Base-by-base conservation (phyloP, 2,113 vertebrate genomes). In the Pseudonaja textilis region DNA sequence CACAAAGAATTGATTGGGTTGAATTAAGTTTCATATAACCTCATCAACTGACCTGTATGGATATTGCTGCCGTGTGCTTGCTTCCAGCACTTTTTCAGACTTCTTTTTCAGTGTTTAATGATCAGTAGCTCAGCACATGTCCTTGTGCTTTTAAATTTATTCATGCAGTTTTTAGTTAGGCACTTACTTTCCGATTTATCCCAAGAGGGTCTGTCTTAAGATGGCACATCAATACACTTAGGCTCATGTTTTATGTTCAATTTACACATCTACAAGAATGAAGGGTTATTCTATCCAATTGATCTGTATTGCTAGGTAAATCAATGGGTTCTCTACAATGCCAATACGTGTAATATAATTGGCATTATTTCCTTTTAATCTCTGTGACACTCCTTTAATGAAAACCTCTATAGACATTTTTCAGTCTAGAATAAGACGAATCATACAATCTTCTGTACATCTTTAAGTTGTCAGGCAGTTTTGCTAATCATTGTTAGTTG, bases 41-140 rank as follows among this genome's bases (percentile, higher is more conserved):
- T 98, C 98, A 98, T 97, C 97, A 97, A 98, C 97, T 97, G 96
- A 97, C 97, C 98, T 98, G 98, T 98, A 92, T 97, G 95, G 97
- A 96, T 98, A 97, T 91, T 97, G 96, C 97, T 96, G 95, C 96
- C 96, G 96, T 96, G 95, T 97, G 97, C 96, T 97, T 96, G 97
- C 98, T 98, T 97, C 97, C 97, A 97, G 98, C 98, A 98, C 97
- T 98, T 98, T 98, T 97, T 98, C 98, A 99, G 98, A 98, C 98
- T 97, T 98, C 98, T 97, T 97, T 96, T 98, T 98, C 98, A 98
- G 97, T 98, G 97, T 97, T 96, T 98, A 97, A 97, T 96, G 98
- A 98, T 97, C 87, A 97, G 97, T 97, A 97, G 95, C 96, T 98
- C 97, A 98, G 96, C 95, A 97, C 97, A 96, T 85, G 96, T 97